Evolutionary conservation across 2,888 invertebrate species (phyloP).

Genomic region (Perizoma affinitatum): DNA sequence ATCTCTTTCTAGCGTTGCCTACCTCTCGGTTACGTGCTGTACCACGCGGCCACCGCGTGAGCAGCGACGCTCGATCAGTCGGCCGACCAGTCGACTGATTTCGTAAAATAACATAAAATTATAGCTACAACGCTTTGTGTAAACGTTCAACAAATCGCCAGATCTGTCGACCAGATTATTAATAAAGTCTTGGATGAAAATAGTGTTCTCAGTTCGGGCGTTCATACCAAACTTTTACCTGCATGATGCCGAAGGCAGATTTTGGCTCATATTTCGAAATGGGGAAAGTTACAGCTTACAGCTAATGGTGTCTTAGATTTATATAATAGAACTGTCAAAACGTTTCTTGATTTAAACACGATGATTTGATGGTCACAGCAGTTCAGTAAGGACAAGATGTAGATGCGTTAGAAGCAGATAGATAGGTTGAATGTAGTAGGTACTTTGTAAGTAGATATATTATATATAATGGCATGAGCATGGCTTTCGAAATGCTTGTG

Average conservation of each 20-base stretch:
- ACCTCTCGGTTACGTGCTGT: conserved; percentile 33
- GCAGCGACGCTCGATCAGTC: conserved; percentile 40
- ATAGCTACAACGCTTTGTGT: conserved; percentile 28
- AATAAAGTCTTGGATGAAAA: conserved; percentile 12
- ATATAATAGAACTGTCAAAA: too few relatives aligned
- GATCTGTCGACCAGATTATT: conserved; percentile 26
- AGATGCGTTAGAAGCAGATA: too few relatives aligned
- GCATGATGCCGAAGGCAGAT: conserved; percentile 10
- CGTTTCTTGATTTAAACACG: too few relatives aligned
- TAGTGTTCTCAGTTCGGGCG: conserved; percentile 14
- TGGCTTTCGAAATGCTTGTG: too few relatives aligned
- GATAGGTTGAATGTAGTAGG: too few relatives aligned
- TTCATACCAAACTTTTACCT: conserved; percentile 1
- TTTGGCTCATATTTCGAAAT: conserved; percentile 17
- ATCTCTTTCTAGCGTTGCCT: conserved; percentile 47
- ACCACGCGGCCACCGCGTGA: conserved; percentile 56
- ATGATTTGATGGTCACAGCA: too few relatives aligned
- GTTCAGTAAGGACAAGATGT: too few relatives aligned
- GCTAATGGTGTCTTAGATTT: background rate
- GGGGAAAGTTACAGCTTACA: conserved; percentile 9
- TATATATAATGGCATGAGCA: too few relatives aligned
- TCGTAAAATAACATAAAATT: too few relatives aligned
- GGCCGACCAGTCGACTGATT: conserved; percentile 36
- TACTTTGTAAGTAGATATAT: too few relatives aligned
- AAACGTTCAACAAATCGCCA: conserved; percentile 33